Evolutionary conservation across 2,797 vertebrate species (phyloP).

Genomic region (Sebastes cheni): DNA sequence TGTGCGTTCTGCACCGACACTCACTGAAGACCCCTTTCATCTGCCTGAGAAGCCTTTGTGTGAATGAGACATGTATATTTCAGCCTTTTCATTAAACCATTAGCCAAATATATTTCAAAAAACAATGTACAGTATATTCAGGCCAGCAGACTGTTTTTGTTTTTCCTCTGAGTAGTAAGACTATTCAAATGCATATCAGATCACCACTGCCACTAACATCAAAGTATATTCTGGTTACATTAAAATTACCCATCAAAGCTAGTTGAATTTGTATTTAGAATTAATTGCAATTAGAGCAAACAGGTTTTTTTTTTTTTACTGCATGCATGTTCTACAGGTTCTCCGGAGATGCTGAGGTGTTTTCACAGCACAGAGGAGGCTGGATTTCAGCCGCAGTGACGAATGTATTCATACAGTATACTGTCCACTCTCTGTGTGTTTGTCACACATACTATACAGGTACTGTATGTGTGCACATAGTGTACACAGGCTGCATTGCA

Average conservation of each 20-base stretch:
- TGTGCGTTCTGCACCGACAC: neutral
- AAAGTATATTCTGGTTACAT: neutral
- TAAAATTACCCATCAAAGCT: neutral
- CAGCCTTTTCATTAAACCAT: neutral
- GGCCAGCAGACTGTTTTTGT: neutral
- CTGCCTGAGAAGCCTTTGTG: neutral
- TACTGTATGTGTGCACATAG: neutral
- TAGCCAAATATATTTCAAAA: neutral
- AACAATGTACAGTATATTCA: neutral
- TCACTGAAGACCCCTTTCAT: neutral
- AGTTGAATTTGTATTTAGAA: neutral
- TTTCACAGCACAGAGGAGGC: neutral
- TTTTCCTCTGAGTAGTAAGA: neutral
- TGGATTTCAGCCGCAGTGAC: neutral
- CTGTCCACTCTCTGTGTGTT: neutral
- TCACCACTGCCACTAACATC: neutral
- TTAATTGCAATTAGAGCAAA: neutral
- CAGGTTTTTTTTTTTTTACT: neutral
- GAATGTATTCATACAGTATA: neutral
- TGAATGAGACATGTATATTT: neutral
- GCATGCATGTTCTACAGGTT: neutral
- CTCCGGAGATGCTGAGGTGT: neutral
- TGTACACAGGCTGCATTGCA: conserved; percentile 35
- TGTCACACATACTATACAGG: neutral
- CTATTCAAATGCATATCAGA: neutral